phyloP scores from a whole-genome alignment of 2,113 vertebrate species.

The Sisor rabdophorus region DNA sequence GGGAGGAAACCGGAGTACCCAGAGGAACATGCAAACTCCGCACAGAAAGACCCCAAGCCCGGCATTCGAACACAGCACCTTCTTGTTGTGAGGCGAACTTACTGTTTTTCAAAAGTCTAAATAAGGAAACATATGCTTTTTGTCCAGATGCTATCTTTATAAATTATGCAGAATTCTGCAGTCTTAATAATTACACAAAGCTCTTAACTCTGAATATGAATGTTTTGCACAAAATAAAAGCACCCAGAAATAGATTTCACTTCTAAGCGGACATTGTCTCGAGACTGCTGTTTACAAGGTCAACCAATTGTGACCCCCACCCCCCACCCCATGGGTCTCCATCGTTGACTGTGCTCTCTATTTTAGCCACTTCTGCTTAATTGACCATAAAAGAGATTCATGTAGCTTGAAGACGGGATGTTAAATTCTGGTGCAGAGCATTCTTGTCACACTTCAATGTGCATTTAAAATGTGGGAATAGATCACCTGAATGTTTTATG shows the following conservation, averaged over 20 bases:
- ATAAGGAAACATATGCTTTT: too few relatives aligned
- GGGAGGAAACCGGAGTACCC: too few relatives aligned
- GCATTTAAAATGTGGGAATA: not conserved
- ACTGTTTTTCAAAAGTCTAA: too few relatives aligned
- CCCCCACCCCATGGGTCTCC: not conserved
- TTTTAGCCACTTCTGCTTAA: slow-evolving; percentile 22
- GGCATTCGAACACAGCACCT: too few relatives aligned
- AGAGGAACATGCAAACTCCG: too few relatives aligned
- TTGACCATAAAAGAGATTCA: slow-evolving; percentile 27
- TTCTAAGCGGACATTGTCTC: not conserved
- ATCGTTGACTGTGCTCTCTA: slow-evolving; percentile 16
- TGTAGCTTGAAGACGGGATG: slow-evolving; percentile 6
- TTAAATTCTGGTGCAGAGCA: not conserved
- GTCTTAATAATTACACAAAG: not conserved
- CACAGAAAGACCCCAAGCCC: too few relatives aligned
- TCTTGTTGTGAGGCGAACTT: too few relatives aligned
- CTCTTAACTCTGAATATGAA: not conserved
- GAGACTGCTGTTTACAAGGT: not conserved
- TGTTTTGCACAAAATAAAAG: not conserved
- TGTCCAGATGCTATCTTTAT: too few relatives aligned
- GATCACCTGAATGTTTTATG: slow-evolving; percentile 21
- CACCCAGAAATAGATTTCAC: not conserved
- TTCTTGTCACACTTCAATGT: not conserved
- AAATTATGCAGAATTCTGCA: too few relatives aligned
- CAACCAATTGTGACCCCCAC: not conserved